These are phyloP conservation scores for Perithous albicinctus DNA, from an alignment of 2,888 invertebrate species.

Conservation along the genomic window DNA sequence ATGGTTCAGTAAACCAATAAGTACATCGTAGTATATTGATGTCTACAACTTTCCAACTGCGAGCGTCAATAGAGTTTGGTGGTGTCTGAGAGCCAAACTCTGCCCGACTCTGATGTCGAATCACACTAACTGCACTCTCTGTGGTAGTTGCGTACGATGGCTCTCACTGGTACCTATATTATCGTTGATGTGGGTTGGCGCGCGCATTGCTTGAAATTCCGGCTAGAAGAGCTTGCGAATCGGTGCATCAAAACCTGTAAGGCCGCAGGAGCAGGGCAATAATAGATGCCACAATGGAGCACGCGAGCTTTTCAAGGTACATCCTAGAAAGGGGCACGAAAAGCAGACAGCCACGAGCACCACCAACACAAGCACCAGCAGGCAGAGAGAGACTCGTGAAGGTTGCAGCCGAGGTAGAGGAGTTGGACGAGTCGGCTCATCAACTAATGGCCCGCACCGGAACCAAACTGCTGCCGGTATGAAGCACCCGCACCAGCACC, in stretches of 20 bases:
- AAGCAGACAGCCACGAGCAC: slow-evolving; percentile 52
- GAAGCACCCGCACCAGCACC: slow-evolving; percentile 25
- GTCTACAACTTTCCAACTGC: slow-evolving; percentile 4
- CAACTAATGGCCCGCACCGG: slow-evolving; percentile 85
- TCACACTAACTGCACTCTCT: slow-evolving; percentile 1
- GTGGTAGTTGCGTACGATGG: slow-evolving; percentile 9
- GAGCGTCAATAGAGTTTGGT: slow-evolving; percentile 17
- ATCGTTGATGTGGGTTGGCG: slow-evolving; percentile 25
- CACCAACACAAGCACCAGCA: slow-evolving; percentile 29
- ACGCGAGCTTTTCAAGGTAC: slow-evolving; percentile 71
- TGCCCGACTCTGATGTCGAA: slow-evolving; percentile 38
- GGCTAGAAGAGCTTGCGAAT: slow-evolving; percentile 46
- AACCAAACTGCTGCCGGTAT: slow-evolving; percentile 77
- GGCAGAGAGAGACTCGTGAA: slow-evolving; percentile 50
- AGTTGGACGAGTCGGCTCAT: slow-evolving; percentile 82
- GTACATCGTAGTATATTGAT: neutral
- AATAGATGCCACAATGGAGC: slow-evolving; percentile 82
- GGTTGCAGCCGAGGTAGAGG: slow-evolving; percentile 73
- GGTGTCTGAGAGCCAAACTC: slow-evolving; percentile 2
- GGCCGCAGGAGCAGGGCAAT: slow-evolving; percentile 81
- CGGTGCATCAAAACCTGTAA: slow-evolving; percentile 79
- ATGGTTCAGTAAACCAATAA: slow-evolving; percentile 13
- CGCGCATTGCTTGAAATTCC: slow-evolving; percentile 54
- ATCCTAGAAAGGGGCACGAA: slow-evolving; percentile 60
- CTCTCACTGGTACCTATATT: slow-evolving; percentile 18